phyloP scores from a whole-genome alignment of 2,888 invertebrate species.

The Nomada goodeniana region DNA sequence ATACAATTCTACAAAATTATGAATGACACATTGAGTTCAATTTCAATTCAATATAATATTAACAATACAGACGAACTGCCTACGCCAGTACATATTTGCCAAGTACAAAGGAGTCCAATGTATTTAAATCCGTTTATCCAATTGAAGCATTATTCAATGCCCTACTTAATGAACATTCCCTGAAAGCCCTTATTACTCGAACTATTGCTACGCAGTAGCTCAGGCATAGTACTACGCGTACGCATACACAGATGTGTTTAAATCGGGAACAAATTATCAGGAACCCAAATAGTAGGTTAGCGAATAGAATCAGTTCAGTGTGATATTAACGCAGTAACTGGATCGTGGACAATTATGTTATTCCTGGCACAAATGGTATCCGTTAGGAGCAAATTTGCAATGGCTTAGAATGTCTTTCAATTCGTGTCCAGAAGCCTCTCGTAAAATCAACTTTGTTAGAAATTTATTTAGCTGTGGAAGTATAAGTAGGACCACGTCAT shows the following conservation, averaged over 20 bases:
- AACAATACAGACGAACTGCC: background rate
- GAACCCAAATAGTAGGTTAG: constrained; percentile 11
- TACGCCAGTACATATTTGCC: background rate
- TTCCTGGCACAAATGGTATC: background rate
- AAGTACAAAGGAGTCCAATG: background rate
- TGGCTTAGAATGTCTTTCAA: background rate
- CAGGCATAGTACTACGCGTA: background rate
- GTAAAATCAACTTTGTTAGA: no score
- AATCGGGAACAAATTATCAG: constrained; percentile 25
- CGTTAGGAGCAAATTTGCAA: background rate
- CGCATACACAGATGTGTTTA: constrained; percentile 18
- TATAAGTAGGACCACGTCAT: no score
- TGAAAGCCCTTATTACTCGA: background rate
- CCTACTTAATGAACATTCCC: background rate
- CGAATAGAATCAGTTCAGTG: constrained; percentile 5
- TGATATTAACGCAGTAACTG: constrained; percentile 1
- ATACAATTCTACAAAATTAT: background rate
- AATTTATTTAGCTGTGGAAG: no score
- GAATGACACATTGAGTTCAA: background rate
- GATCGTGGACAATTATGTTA: background rate
- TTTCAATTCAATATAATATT: background rate
- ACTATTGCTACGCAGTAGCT: background rate
- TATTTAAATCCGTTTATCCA: background rate
- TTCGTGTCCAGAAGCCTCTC: no score
- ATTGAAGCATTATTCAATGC: background rate